These are phyloP conservation scores for Hemitrygon akajei DNA, from an alignment of 2,797 vertebrate genomes.

Conservation along the genomic window DNA sequence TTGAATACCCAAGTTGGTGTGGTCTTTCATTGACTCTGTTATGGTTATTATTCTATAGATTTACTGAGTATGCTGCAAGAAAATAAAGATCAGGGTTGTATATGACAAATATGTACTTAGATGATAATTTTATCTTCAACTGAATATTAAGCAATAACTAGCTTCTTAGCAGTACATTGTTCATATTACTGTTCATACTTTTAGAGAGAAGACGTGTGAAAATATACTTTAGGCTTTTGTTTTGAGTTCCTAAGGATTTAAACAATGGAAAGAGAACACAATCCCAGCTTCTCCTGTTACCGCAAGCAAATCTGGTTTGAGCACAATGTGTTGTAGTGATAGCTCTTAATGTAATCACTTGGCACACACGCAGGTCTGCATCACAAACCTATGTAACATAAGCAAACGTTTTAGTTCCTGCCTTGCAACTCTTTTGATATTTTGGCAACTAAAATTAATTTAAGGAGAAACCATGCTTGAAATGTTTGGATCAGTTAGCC, in stretches of 20 bases:
- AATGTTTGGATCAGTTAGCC: too few species aligned
- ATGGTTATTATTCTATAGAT: too few species aligned
- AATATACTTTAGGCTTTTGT: background rate
- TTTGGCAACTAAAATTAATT: background rate
- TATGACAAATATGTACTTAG: too few species aligned
- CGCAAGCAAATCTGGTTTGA: slow-evolving; percentile 6
- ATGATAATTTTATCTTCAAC: too few species aligned
- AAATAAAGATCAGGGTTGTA: too few species aligned
- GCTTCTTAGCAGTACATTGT: background rate
- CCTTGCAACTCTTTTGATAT: background rate
- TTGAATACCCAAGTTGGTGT: too few species aligned
- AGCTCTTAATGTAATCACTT: background rate
- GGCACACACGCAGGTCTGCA: background rate
- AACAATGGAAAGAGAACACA: background rate
- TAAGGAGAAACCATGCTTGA: too few species aligned
- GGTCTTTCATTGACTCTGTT: too few species aligned
- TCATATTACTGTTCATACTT: background rate
- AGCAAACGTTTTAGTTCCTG: background rate
- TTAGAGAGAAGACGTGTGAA: background rate
- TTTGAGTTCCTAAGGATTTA: background rate
- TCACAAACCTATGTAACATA: background rate
- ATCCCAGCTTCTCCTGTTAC: background rate
- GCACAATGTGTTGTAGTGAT: background rate
- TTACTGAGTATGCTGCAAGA: too few species aligned
- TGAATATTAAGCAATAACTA: background rate